A percentile compares a stretch with the other conserved stretches of the same genome.
phyloP scores from a whole-genome alignment of 1,140 invertebrate species.

The Acromyrmex charruanus region DNA sequence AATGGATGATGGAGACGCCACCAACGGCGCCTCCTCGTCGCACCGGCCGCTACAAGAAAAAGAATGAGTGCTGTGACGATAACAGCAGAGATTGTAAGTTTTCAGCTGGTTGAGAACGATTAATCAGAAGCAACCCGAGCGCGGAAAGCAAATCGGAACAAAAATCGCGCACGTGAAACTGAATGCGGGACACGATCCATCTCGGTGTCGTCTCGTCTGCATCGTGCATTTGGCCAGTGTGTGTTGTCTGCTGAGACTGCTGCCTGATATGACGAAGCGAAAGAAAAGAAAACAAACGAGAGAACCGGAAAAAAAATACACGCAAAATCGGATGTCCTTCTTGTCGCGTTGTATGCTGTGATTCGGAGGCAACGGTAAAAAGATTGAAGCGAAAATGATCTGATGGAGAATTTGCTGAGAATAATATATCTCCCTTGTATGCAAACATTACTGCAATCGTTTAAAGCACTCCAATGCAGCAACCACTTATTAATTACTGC shows the following conservation, averaged over 20 bases:
- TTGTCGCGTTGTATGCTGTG: conserved; percentile 34
- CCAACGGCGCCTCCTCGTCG: conserved; percentile 80
- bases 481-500: too few species aligned
- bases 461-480: not conserved
- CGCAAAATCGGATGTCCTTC: not conserved
- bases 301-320: not conserved
- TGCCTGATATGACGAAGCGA: conserved; percentile 69
- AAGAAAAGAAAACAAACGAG: conserved; percentile 6
- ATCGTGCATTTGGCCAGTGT: conserved; percentile 79
- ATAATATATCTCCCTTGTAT: not conserved
- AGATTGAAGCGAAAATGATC: not conserved
- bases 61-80: conserved; percentile 86
- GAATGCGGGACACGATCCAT: conserved; percentile 83
- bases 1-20: conserved; percentile 81
- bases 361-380: conserved; percentile 30
- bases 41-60: conserved; percentile 86
- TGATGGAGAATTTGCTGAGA: not conserved
- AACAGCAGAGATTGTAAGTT: conserved; percentile 85
- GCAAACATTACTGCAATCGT: not conserved
- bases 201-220: conserved; percentile 85
- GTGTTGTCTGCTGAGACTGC: conserved; percentile 77
- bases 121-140: conserved; percentile 59
- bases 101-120: conserved; percentile 74
- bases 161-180: conserved; percentile 76
- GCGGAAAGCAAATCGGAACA: conserved; percentile 58